These are phyloP conservation scores for Notodonta dromedarius DNA, from an alignment of 2,888 invertebrate species.

Conservation along the genomic window DNA sequence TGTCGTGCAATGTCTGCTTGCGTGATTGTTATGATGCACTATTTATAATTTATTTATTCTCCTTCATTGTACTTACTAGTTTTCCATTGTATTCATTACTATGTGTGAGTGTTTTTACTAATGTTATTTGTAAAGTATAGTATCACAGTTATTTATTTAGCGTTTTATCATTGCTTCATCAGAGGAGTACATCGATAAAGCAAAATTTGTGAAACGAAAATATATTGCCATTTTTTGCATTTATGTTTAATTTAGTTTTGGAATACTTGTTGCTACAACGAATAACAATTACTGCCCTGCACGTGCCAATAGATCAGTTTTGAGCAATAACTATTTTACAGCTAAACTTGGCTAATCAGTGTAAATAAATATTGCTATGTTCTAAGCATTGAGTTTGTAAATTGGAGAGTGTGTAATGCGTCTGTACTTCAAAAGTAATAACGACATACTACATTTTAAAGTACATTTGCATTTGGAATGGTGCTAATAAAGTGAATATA, in stretches of 20 bases:
- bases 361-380: background rate
- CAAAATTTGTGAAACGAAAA: conserved; percentile 62
- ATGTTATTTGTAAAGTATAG: conserved; percentile 45
- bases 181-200: conserved; percentile 46
- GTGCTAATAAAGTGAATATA: conserved; percentile 68
- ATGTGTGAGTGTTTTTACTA: conserved; percentile 63
- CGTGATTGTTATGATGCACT: conserved; percentile 67
- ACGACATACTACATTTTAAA: conserved; percentile 36
- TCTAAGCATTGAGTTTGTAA: conserved; percentile 7
- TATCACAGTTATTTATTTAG: conserved; percentile 50
- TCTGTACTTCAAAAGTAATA: conserved; percentile 57
- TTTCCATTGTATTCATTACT: conserved; percentile 57
- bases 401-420: conserved; percentile 53
- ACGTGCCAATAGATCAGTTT: conserved; percentile 60
- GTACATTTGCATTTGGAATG: conserved; percentile 70
- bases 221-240: conserved; percentile 82
- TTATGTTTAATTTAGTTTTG: conserved; percentile 73
- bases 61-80: conserved; percentile 62
- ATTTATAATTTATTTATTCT: conserved; percentile 69
- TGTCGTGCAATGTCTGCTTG: conserved; percentile 50
- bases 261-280: conserved; percentile 66
- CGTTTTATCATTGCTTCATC: conserved; percentile 54
- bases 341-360: background rate
- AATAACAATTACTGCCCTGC: conserved; percentile 57
- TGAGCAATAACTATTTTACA: background rate